Base-by-base conservation (phyloP, 1,140 invertebrate species). In the Musca vetustissima region DNA sequence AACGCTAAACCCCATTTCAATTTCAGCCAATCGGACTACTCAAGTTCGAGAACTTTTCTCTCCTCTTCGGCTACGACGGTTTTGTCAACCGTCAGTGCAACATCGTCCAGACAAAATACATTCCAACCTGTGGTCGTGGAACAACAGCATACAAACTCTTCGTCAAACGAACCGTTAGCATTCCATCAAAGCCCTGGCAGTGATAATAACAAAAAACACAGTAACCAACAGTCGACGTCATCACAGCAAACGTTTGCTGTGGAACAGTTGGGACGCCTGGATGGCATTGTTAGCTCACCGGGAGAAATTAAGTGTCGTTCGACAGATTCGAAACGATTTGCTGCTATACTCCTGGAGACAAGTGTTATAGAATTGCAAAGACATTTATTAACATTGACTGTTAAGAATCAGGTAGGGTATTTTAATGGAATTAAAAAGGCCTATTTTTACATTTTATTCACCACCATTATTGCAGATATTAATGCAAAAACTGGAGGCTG, bases 311-410 rank as follows among this genome's bases (percentile, higher is more conserved):
- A 85, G 75, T 85, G 87, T 68, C 74, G 84, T 66, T 83, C 84
- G 17, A 85, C 86, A 1, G 89, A 91, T 80, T 86, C 87, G 22
- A 88, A 86, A 69, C 92, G 93, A 82, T 90, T 94, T 75, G 87
- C 90, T 71, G 91, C 92, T 76, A 94, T 95, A 81, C 85, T 95
- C 50, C 86, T 88, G 61, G 92, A 94, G 85, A 88, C 88, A 49
- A 92, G 92, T 83, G 89, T 91, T 4, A 79, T 94, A 28, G 91
- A 94, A 82, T 85, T 95, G 70, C 92, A 93, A 81, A 87, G 92
- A 66, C 92, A 94, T 84, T 85, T 95, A 21, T 88, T 95, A 69
- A 90, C 89, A 8, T 88, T 91, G 68, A 91, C 91, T 75, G 91
- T 93, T 78, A 90, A 93, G 79, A 93, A 94, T 86, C 90, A 95